A percentile compares a stretch with the other conserved stretches of the same genome.
These are phyloP conservation scores for Sebastes glaucus DNA, from an alignment of 2,797 vertebrate species.

Conservation along the genomic window DNA sequence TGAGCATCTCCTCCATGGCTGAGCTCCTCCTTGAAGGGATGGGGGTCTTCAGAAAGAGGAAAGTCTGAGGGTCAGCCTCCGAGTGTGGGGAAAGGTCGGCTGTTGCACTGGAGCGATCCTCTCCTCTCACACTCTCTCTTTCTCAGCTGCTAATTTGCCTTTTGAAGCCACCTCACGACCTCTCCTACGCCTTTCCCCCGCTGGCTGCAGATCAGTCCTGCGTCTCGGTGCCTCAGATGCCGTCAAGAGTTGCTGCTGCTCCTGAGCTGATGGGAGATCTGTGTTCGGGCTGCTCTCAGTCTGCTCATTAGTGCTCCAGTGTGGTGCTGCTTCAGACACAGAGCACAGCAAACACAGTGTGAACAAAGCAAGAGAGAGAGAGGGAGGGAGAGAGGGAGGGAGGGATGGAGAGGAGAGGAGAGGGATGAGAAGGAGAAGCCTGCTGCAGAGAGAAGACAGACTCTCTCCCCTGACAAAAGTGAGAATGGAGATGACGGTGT, in stretches of 20 bases:
- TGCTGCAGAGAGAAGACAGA: slow-evolving; percentile 67
- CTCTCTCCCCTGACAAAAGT: slow-evolving; percentile 58
- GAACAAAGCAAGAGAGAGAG: slow-evolving; percentile 55
- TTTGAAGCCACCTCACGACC: slow-evolving; percentile 58
- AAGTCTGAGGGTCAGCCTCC: slow-evolving; percentile 57
- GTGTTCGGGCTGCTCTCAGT: slow-evolving; percentile 44
- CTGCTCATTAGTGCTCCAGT: slow-evolving; percentile 71
- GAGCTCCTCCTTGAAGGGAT: slow-evolving; percentile 16
- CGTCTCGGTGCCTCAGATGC: slow-evolving; percentile 45
- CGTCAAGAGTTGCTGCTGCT: slow-evolving; percentile 47
- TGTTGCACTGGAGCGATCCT: slow-evolving; percentile 15
- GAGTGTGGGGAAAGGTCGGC: slow-evolving; percentile 5
- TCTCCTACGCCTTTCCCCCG: slow-evolving; percentile 37
- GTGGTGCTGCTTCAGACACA: slow-evolving; percentile 63
- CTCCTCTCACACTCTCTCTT: slow-evolving; percentile 6
- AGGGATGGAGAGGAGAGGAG: slow-evolving; percentile 32
- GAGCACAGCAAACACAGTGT: slow-evolving; percentile 58
- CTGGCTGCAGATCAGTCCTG: slow-evolving; percentile 67
- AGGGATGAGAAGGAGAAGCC: slow-evolving; percentile 46
- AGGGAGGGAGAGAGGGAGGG: slow-evolving; percentile 19
- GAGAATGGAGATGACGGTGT: slow-evolving; percentile 54
- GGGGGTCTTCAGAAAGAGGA: slow-evolving; percentile 29
- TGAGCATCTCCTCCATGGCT: slow-evolving; percentile 80
- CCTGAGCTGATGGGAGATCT: slow-evolving; percentile 67
- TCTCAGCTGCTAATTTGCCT: slow-evolving; percentile 44